Evolutionary conservation across 2,888 invertebrate genomes (phyloP).

Genomic region (Oxyteleia sp.): DNA sequence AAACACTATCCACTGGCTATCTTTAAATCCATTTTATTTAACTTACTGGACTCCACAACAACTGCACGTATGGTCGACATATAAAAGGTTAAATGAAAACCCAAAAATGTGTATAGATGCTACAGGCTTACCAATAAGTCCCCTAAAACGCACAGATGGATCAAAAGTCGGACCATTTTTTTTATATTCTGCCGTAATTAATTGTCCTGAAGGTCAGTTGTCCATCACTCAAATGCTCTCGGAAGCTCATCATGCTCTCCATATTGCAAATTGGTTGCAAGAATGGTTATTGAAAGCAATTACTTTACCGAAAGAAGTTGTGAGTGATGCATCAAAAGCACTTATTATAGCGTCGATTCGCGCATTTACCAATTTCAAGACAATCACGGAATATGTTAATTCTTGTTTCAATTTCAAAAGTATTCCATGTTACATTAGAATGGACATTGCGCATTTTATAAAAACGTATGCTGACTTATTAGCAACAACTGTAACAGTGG

Average conservation of each 20-base stretch:
- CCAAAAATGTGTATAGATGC: constrained; percentile 25
- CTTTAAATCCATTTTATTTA: constrained; percentile 26
- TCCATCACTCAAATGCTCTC: constrained; percentile 33
- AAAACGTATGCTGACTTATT: constrained; percentile 3
- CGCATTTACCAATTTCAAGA: constrained; percentile 20
- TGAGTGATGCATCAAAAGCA: constrained; percentile 32
- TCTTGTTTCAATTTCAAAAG: background rate
- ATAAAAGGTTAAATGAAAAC: background rate
- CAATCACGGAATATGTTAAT: constrained; percentile 53
- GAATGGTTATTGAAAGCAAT: constrained; percentile 28
- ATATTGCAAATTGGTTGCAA: constrained; percentile 36
- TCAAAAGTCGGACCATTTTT: constrained; percentile 11
- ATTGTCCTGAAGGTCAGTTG: constrained; percentile 14
- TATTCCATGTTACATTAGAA: constrained; percentile 8
- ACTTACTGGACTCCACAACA: constrained; percentile 31
- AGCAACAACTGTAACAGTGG: background rate
- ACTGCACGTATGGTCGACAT: constrained; percentile 32
- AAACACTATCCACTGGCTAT: constrained; percentile 23
- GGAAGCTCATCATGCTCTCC: constrained; percentile 43
- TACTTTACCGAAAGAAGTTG: constrained; percentile 33
- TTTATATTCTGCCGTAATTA: constrained; percentile 23
- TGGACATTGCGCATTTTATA: constrained; percentile 15
- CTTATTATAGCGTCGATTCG: constrained; percentile 36
- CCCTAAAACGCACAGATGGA: background rate
- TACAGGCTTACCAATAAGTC: background rate